Base-by-base conservation (phyloP, 2,113 vertebrate genomes). In the Hiodon tergisus region DNA sequence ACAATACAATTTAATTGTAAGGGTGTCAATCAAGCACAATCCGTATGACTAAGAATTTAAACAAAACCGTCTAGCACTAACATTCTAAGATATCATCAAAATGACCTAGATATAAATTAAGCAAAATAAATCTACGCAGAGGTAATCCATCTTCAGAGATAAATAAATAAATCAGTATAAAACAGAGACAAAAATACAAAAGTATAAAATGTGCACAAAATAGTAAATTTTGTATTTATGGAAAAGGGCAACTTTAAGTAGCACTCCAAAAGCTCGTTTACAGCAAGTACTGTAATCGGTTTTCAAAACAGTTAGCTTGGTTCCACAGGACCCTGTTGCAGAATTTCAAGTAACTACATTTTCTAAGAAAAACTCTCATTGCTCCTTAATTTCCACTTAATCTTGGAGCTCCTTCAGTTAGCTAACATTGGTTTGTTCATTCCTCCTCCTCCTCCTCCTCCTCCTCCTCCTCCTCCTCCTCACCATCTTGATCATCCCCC, bases 151-250 rank as follows among this genome's bases (percentile, higher is more conserved):
- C 75, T 61, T 83, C 47, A 76, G 16, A 54, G 13, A 78, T 55
- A 59, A 31, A 54, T 68, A 72, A 55, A 79, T 61, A 63, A 68
- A 72, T 75, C 75, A 79, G 69, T 73, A 78, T 81, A 81, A 73
- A 78, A 73, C 55, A 80, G 3, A 71, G 59, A 81, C 51, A 62
- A 14, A 83, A 85, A 86, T 90, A 90, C 79, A 90, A 89, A 90
- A 90, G 87, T 89, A 89, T 87, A 88, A 89, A 89, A 89, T 85
- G 69, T 73, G 61, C 84, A 83, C 79, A 85, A 86, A 87, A 67
- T 73, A 9, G 60, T 74, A 75, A 59, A 69, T 62, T 69, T 53
- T 71, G 76, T 68, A 82, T 48, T 47, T 80, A 78, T 75, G 75
- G 14, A 58, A 85, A 83, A 84, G 67, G 79, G 73, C 83, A 76